Base-by-base conservation (phyloP, 2,797 vertebrate species). In the Lepilemur septentrionalis region DNA sequence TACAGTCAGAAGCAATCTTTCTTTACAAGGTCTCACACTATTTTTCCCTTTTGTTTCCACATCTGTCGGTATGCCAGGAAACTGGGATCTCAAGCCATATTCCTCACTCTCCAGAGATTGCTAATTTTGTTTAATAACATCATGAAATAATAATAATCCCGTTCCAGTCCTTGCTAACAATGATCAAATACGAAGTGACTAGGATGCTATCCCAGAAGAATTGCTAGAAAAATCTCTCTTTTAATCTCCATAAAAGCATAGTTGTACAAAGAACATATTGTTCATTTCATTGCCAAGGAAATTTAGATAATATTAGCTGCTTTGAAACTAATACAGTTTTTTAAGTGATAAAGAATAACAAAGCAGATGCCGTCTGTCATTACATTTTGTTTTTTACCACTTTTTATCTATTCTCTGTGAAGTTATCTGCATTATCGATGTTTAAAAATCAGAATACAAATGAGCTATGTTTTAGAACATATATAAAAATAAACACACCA, bases 271-370 rank as follows among this genome's bases (percentile, higher is more conserved):
- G 78, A 96, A 79, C 30, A n/a, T 86, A 90, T 90, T 96, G 75
- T 89, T 96, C 65, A 87, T 69, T 93, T 96, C 48, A 90, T 89
- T 95, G 87, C 91, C 75, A 96, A 91, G 32, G 87, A 96, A 97
- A 95, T 63, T 94, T 80, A 94, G 72, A 91, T 93, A 95, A 96
- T 75, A 96, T 96, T 70, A 91, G 65, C 86, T 92, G 55, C 43
- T 83, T 92, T 87, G 91, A 96, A 95, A 96, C 41, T 92, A 76
- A 86, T 79, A 59, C 4, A 14, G 32, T 48, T 46, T 65, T 91
- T 73, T 43, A 89, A 91, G 67, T 95, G 50, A 25, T 94, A 86
- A 94, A 94, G n/a, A 88, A 95, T 82, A 92, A 65, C 28, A 93
- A 89, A 93, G 30, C 92, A 95, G 38, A 43, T 67, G 50, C 72